phyloP scores from a whole-genome alignment of 2,113 vertebrate genomes.

The Phylloscopus trochilus region DNA sequence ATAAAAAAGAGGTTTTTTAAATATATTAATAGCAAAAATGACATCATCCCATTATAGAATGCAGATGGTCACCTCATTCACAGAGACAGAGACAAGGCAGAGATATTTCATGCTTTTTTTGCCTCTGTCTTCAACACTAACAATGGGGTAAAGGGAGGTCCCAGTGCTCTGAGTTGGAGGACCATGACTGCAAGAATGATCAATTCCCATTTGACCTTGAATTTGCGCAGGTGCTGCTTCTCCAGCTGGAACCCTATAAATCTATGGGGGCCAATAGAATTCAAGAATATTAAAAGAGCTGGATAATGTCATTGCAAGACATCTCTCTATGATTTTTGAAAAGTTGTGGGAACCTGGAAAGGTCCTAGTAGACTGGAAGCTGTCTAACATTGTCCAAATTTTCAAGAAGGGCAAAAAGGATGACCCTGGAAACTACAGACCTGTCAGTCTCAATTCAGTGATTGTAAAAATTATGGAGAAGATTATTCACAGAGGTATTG shows the following conservation, averaged over 20 bases:
- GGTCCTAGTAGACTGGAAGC: not conserved
- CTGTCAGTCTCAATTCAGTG: not conserved
- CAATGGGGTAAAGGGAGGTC: not conserved
- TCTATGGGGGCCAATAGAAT: rapidly evolving
- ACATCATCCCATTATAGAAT: not conserved
- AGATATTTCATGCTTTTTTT: not conserved
- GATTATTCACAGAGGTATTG: not conserved
- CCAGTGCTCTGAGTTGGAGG: not conserved
- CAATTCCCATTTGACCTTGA: not conserved
- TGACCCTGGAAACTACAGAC: not conserved
- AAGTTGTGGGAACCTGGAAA: not conserved
- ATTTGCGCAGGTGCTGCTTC: not conserved
- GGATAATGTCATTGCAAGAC: not conserved
- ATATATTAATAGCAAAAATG: not conserved
- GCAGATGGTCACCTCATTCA: rapidly evolving
- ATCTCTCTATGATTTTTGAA: not conserved
- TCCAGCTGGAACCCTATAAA: not conserved
- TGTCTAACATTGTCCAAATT: not conserved
- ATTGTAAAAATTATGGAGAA: not conserved
- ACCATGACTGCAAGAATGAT: not conserved
- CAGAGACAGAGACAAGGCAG: not conserved
- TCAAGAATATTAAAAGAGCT: not conserved
- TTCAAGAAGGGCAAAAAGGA: not conserved
- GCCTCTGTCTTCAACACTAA: not conserved
- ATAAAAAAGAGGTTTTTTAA: not conserved